Evolutionary conservation across 2,888 invertebrate species (phyloP), one percentile per base, ranked within the genome.

Genomic region (Platycheirus albimanus): DNA sequence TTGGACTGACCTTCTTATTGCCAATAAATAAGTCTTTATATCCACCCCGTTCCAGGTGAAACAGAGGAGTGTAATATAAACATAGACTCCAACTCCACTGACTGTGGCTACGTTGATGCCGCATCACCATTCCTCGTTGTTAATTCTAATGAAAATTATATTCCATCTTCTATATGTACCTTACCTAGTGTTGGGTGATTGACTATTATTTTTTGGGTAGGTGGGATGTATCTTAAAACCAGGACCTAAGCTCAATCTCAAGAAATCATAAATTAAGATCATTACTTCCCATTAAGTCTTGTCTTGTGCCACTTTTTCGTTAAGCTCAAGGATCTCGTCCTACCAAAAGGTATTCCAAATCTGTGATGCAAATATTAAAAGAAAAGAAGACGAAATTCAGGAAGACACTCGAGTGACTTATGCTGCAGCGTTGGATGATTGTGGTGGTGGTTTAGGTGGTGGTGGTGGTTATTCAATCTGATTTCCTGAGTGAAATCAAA

Each of bases 81-180:
- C 52, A 45, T 28, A 13, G 30, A 51, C 24, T 6, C n/a, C n/a
- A n/a, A n/a, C n/a, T 2, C 6, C 13, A 15, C 47, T 36, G 10
- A 4, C 3, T 19, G 36, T 4, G 3, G 13, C 24, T 6, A 13
- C 36, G 7, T 11, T 10, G 36, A 36, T 24, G 33, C 43, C 47
- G 36, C 52, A 30, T 41, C 58, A 52, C 33, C 47, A 72, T 66
- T 54, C 47, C 33, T 61, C 63, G 45, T 52, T 69, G 78, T 83
- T 83, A 78, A 83, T 83, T 78, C 83, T 83, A 83, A 83, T 83
- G 83, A 83, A 83, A 83, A 83, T 74, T 83, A 74, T 78, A 69
- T 74, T 64, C 83, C 78, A 78, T 56, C 72, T 72, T n/a, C n/a
- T n/a, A n/a, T n/a, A n/a, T n/a, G n/a, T n/a, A n/a, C n/a, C n/a